A percentile compares a stretch with the other conserved stretches of the same genome.
These are phyloP conservation scores for Hippopotamyrus pictus DNA, from an alignment of 2,797 vertebrate species.

Conservation along the genomic window DNA sequence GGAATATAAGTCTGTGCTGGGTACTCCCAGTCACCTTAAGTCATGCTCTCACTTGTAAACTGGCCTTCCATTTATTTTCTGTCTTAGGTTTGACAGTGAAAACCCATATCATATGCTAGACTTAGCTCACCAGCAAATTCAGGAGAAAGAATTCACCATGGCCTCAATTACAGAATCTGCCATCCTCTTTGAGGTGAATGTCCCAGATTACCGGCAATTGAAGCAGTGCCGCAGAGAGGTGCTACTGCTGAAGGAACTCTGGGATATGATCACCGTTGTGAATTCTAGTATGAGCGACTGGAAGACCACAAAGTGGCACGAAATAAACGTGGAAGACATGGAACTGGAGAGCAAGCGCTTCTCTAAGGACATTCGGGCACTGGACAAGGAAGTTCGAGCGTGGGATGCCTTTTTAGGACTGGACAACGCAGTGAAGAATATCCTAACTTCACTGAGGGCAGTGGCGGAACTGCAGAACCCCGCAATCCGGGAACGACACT, in stretches of 20 bases:
- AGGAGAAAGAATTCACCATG: conserved; percentile 77
- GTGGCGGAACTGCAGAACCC: conserved; percentile 86
- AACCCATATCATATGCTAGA: conserved; percentile 74
- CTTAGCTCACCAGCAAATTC: conserved; percentile 68
- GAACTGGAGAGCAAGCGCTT: conserved; percentile 81
- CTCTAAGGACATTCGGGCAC: conserved; percentile 68
- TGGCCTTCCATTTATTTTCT: background rate
- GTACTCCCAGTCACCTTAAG: background rate
- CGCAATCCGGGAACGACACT: conserved; percentile 82
- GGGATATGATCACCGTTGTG: conserved; percentile 79
- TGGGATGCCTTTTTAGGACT: conserved; percentile 84
- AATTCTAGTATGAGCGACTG: conserved; percentile 72
- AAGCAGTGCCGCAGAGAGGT: conserved; percentile 82
- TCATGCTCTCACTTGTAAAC: background rate
- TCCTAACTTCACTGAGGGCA: conserved; percentile 72
- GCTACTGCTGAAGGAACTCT: conserved; percentile 80
- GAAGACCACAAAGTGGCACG: conserved; percentile 76
- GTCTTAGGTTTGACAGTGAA: conserved; percentile 69
- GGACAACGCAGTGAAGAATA: conserved; percentile 78
- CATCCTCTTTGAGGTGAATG: conserved; percentile 79
- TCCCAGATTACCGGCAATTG: conserved; percentile 82
- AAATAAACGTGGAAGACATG: conserved; percentile 85
- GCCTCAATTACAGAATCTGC: conserved; percentile 72
- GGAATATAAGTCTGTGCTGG: background rate
- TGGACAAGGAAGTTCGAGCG: conserved; percentile 80